Evolutionary conservation across 1,140 invertebrate species (phyloP).

Genomic region (Drosophila neocordata): DNA sequence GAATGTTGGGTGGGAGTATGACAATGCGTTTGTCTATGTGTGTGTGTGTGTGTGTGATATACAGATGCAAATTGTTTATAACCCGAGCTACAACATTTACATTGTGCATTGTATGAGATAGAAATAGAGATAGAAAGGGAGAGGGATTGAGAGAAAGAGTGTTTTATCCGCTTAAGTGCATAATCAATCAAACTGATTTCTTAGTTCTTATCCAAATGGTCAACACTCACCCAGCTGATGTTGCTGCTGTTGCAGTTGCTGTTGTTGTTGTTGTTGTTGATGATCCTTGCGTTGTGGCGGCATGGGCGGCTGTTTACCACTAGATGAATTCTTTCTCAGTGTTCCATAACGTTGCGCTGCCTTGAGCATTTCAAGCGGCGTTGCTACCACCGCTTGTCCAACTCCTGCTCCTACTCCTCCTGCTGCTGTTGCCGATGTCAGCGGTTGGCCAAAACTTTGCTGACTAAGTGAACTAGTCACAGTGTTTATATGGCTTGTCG

Average conservation of each 20-base stretch:
- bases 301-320: slow-evolving; percentile 59
- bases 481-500: slow-evolving; percentile 69
- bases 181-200: slow-evolving; percentile 81
- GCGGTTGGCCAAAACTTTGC: slow-evolving; percentile 55
- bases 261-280: slow-evolving; percentile 51
- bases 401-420: background rate
- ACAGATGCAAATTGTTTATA: slow-evolving; percentile 69
- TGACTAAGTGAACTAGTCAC: slow-evolving; percentile 73
- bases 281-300: slow-evolving; percentile 65
- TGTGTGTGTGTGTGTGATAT: slow-evolving; percentile 30
- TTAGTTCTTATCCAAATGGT: slow-evolving; percentile 35
- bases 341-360: slow-evolving; percentile 76
- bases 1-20: slow-evolving; percentile 19
- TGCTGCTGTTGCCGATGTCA: background rate
- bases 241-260: slow-evolving; percentile 41
- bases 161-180: slow-evolving; percentile 74
- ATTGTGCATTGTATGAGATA: background rate
- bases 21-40: slow-evolving; percentile 17
- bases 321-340: slow-evolving; percentile 54
- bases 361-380: slow-evolving; percentile 69
- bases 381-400: slow-evolving; percentile 39
- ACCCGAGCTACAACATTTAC: background rate
- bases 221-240: slow-evolving; percentile 70
- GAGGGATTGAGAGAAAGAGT: slow-evolving; percentile 9
- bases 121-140: background rate